Evolutionary conservation across 1,140 invertebrate genomes (phyloP).

Genomic region (Drosophila ogumai): DNA sequence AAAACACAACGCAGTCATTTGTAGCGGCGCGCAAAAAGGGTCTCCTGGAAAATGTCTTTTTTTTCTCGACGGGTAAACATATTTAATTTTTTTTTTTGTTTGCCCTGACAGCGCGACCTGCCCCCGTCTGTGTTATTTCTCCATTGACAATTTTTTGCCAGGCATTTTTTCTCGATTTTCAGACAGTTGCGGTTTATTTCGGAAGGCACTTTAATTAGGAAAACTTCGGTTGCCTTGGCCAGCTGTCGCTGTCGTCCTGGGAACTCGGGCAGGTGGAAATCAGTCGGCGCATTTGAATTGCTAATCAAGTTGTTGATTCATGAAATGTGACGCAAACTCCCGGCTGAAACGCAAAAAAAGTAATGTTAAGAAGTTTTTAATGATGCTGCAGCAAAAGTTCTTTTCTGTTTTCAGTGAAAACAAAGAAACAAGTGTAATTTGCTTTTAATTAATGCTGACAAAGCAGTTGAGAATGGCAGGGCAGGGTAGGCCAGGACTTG

Average conservation of each 20-base stretch:
- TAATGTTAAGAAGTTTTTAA: constrained; percentile 75
- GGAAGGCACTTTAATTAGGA: constrained; percentile 73
- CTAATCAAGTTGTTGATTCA: constrained; percentile 75
- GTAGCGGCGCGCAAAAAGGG: constrained; percentile 20
- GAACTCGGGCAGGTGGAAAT: constrained; percentile 59
- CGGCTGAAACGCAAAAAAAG: constrained; percentile 14
- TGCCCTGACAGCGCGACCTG: constrained; percentile 23
- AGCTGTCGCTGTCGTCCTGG: constrained; percentile 67
- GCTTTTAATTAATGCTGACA: constrained; percentile 75
- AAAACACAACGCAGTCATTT: constrained; percentile 40
- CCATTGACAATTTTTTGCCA: constrained; percentile 48
- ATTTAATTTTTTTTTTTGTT: constrained; percentile 49
- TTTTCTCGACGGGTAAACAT: constrained; percentile 47
- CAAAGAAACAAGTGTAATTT: constrained; percentile 62
- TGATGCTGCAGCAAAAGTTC: constrained; percentile 71
- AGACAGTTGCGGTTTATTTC: constrained; percentile 56
- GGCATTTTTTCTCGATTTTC: constrained; percentile 31
- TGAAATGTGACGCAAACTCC: constrained; percentile 52
- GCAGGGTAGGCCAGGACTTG: constrained; percentile 7
- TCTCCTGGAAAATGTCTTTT: constrained; percentile 43
- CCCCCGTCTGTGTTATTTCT: constrained; percentile 22
- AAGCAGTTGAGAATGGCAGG: constrained; percentile 27
- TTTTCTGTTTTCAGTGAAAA: constrained; percentile 30
- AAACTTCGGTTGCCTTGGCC: constrained; percentile 44
- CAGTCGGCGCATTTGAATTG: constrained; percentile 67